Evolutionary conservation across 2,797 vertebrate species (phyloP).

Genomic region (Tokudaia muenninki): DNA sequence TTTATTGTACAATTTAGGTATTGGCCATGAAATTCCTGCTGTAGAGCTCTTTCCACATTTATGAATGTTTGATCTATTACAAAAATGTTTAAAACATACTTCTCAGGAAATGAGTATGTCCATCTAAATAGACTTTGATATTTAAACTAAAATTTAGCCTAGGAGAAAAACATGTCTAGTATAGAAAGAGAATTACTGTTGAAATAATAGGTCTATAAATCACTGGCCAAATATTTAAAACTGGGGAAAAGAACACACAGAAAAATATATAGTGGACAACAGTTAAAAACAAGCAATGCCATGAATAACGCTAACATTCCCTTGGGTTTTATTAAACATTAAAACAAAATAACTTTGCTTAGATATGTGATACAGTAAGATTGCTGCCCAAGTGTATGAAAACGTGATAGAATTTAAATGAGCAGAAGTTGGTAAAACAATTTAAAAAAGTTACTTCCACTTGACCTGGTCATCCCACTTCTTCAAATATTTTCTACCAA

Average conservation of each 20-base stretch:
- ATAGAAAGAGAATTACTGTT: neutral
- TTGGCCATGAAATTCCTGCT: neutral
- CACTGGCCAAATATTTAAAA: neutral
- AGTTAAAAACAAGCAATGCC: neutral
- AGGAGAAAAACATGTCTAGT: neutral
- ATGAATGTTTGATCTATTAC: neutral
- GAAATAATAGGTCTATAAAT: neutral
- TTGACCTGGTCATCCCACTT: neutral
- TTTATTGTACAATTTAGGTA: neutral
- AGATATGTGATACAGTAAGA: neutral
- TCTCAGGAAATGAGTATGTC: neutral
- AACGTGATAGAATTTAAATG: neutral
- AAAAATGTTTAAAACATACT: neutral
- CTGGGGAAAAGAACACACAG: neutral
- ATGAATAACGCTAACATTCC: neutral
- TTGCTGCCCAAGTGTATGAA: neutral
- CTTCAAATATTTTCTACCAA: slow-evolving; percentile 47
- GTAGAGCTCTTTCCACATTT: neutral
- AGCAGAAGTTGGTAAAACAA: neutral
- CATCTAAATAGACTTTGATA: neutral
- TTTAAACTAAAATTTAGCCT: slow-evolving; percentile 44
- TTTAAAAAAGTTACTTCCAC: slow-evolving; percentile 2
- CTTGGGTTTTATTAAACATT: slow-evolving; percentile 33
- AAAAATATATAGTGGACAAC: neutral
- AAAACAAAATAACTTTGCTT: neutral